Evolutionary conservation across 2,888 invertebrate genomes (phyloP), one percentile per base, ranked within the genome.

Genomic region (Hyposoter dolosus): DNA sequence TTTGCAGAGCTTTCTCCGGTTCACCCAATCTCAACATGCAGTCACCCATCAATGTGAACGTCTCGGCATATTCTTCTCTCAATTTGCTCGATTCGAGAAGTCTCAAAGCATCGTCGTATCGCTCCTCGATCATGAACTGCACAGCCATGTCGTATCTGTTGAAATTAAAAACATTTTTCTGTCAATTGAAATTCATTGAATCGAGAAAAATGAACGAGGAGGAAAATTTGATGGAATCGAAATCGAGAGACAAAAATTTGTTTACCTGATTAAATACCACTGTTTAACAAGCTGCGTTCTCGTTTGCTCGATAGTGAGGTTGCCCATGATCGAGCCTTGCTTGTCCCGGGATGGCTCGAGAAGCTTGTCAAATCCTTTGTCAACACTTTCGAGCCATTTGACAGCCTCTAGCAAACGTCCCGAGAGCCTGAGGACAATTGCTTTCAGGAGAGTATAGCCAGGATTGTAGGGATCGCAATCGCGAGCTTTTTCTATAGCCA

Each of bases 401-500:
- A 68, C 85, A 2, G 90, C 89, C 82, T 90, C 90, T 12, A 84
- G 68, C 32, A 89, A 79, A 28, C 90, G 88, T 12, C 91, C 90
- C 10, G 89, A 89, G 15, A 90, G 45, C 66, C 91, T 87, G 32
- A 91, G 71, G 6, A 90, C 56, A 5, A 91, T 85, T 0, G 89
- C 85, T 68, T 90, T 90, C 3, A 91, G 56, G 6, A 91, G 71
- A 28, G 87, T 89, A 17, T 89, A 90, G n/a, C 90, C 90, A 23
- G 90, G 90, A 84, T 91, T 90, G 71, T 88, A 89, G 6, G 91
- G 91, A 83, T 91, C 89, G 40, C 90, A 91, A 50, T 90, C 89
- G 3, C 89, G 80, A 12, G 87, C 90, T 28, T 90, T 91, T 15
- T 90, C 89, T 7, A 89, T 87, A 9, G 88, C 87, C 50, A 88